Evolutionary conservation across 2,888 invertebrate genomes (phyloP), one percentile per base, ranked within the genome.

Genomic region (Epicampocera succincta): DNA sequence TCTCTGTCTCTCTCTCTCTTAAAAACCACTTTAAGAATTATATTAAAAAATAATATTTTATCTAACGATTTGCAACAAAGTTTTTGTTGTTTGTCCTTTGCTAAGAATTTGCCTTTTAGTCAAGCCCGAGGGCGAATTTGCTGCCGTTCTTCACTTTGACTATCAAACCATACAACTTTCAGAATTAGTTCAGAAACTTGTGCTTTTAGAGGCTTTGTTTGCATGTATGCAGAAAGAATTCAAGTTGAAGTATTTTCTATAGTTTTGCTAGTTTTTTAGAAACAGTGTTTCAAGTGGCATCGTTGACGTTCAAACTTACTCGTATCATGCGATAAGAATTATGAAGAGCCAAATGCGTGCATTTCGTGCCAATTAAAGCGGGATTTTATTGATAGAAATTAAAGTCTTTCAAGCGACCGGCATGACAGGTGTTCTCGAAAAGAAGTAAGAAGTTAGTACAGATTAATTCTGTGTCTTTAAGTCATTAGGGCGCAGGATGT

Each of bases 131-230:
- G 63, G 44, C 54, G 46, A 65, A 44, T 73, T 63, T 63, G 19
- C 52, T 44, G 33, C 13, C 52, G 29, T 63, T 42, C 38, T 63
- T 63, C 63, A 12, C 73, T 65, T 73, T 73, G 73, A 73, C 54
- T 38, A 73, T 44, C 46, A 54, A 46, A 25, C 54, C 73, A 46
- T 65, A 46, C 44, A 73, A 63, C 21, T 71, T 13, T 48, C 1
- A 60, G 15, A n/a, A 71, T 21, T 19, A 38, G 19, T 25, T 19
- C 21, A 58, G 48, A 48, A 40, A 38, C 71, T 71, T 46, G 19
- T 60, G 38, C 48, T 40, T 73, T 73, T 46, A 52, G 12, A n/a
- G 46, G 21, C 21, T 46, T 44, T 65, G 38, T 71, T 58, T 1
- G 15, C 33, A 48, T 58, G 38, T 19, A 69, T 60, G 17, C 15